Base-by-base conservation (phyloP, 2,888 invertebrate species). In the Dinocampus coccinellae region DNA sequence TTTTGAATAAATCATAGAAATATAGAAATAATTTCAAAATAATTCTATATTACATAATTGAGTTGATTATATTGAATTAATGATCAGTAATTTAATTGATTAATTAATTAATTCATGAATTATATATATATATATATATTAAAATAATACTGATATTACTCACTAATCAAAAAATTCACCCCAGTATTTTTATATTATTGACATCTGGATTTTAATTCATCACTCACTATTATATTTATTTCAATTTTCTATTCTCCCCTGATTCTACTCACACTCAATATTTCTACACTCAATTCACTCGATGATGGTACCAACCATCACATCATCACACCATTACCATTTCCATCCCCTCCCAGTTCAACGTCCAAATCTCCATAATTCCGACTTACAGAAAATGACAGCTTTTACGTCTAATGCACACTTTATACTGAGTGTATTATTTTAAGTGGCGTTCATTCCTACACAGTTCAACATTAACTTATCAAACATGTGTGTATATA, bases 321-420 rank as follows among this genome's bases (percentile, higher is more conserved):
- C 34, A 16, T 47, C 42, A 10, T 4, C 33, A 24, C 29, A n/a
- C 29, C 36, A 20, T 55, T 24, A 16, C 55, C 29, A 39, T 65
- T 71, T 6, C 3, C 7, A 24, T 61, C 36, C 10, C 26, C 71
- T 61, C 62, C 64, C 69, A 63, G 60, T 60, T 60, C 65, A 58
- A 73, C 75, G 77, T 77, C 77, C 78, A 76, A 83, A 87, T 86
- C 82, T 83, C 83, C 87, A 86, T 85, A 87, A 87, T 86, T 86
- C 84, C 81, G 80, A 83, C 84, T 85, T 85, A 85, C 81, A 82
- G 82, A 84, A 86, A 87, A 87, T 85, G 85, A 87, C 85, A 85
- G 85, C 85, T 87, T 85, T 87, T 84, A 87, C 80, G 81, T 82
- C 80, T 84, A 85, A 87, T 86, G 85, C 83, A 81, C 82, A 83